Conservation (phyloP, 2,888 invertebrate species). For the Macaria liturata region DNA sequence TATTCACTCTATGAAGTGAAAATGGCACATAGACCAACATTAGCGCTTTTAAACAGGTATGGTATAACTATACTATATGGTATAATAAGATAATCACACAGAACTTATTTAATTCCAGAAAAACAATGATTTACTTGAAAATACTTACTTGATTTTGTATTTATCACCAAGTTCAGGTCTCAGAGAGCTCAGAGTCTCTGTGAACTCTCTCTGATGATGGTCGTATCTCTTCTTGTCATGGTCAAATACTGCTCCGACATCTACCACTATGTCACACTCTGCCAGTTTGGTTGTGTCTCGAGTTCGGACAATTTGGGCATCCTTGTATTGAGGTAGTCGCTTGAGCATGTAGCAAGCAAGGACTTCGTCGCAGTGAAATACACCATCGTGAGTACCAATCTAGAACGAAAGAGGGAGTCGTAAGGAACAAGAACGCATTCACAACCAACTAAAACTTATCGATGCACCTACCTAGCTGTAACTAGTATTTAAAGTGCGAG, state of each 20-base stretch:
- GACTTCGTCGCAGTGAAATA: slow-evolving; percentile 97
- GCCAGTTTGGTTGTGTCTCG: slow-evolving; percentile 85
- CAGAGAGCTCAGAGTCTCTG: slow-evolving; percentile 86
- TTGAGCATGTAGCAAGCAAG: slow-evolving; percentile 97
- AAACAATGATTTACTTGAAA: background rate
- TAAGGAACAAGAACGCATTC: too few species aligned
- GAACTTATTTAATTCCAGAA: background rate
- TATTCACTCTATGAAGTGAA: too few species aligned
- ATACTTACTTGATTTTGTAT: slow-evolving; percentile 82
- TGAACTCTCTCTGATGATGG: slow-evolving; percentile 95
- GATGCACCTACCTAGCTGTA: too few species aligned
- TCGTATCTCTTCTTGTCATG: slow-evolving; percentile 91
- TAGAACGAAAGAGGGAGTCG: slow-evolving; percentile 32
- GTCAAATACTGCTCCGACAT: slow-evolving; percentile 92
- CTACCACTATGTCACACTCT: slow-evolving; percentile 96
- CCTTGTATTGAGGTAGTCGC: slow-evolving; percentile 89
- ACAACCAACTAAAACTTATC: too few species aligned
- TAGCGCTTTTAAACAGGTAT: too few species aligned
- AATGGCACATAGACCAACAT: too few species aligned
- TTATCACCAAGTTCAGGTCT: slow-evolving; percentile 83
- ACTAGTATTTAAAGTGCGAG: too few species aligned
- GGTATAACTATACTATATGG: too few species aligned
- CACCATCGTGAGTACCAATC: slow-evolving; percentile 92
- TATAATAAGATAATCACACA: too few species aligned
- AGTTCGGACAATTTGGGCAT: slow-evolving; percentile 90